A percentile compares a stretch with the other conserved stretches of the same genome.
Evolutionary conservation across 64 coral and sea anemone species (phyloP).

Genomic region (Stylophora pistillata): DNA sequence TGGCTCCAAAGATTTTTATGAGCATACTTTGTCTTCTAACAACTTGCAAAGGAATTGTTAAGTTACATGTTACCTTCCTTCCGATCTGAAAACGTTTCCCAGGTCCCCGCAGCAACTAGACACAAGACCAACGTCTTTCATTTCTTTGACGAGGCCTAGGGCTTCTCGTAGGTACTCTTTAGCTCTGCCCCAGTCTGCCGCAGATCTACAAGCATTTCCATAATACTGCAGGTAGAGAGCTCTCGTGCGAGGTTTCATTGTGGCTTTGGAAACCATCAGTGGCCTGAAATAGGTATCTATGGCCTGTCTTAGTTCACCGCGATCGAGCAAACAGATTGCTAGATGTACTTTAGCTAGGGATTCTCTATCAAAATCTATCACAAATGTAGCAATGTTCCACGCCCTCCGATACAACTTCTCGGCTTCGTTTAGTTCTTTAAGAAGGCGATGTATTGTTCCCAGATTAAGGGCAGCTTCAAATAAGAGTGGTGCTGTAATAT

Average conservation of each 20-base stretch:
- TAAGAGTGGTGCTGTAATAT: too few species aligned
- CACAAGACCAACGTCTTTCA: constrained; percentile 52
- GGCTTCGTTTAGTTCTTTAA: constrained; percentile 43
- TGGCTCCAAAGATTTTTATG: too few species aligned
- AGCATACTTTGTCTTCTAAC: too few species aligned
- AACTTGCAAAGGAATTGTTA: too few species aligned
- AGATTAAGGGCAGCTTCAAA: constrained; percentile 39
- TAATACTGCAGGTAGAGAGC: constrained; percentile 60
- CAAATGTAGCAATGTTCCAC: constrained; percentile 11
- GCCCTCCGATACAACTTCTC: constrained; percentile 40
- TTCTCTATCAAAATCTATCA: constrained; percentile 42
- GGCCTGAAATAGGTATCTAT: constrained; percentile 39
- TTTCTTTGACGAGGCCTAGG: constrained; percentile 23
- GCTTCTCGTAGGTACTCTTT: constrained; percentile 61
- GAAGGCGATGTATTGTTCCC: constrained; percentile 47
- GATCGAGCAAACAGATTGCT: constrained; percentile 65
- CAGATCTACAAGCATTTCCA: constrained; percentile 68
- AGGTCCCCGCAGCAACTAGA: constrained; percentile 79
- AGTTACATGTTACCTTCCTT: constrained; percentile 46
- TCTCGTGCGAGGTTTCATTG: constrained; percentile 24
- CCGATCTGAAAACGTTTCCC: constrained; percentile 73
- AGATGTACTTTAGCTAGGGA: constrained; percentile 61
- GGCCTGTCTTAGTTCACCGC: constrained; percentile 62
- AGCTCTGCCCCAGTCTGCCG: constrained; percentile 67
- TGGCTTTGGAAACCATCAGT: constrained; percentile 33